These are phyloP conservation scores for Macropodus opercularis DNA, from an alignment of 2,797 vertebrate genomes.

Conservation along the genomic window DNA sequence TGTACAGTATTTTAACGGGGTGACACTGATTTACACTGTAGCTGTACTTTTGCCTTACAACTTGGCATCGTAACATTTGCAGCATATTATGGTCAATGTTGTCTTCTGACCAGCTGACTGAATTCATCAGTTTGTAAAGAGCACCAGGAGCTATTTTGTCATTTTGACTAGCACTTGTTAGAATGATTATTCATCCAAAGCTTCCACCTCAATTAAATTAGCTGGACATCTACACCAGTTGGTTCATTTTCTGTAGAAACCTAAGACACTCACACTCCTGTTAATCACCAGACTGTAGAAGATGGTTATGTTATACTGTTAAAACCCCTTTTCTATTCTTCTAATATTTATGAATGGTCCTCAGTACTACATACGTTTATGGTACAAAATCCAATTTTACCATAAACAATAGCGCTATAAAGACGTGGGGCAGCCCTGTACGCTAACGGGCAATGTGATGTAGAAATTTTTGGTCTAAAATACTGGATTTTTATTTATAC, in stretches of 20 bases:
- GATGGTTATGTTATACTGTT: neutral
- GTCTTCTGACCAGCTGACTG: neutral
- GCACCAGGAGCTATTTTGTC: neutral
- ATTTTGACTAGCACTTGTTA: neutral
- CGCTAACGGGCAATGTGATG: slow-evolving; percentile 7
- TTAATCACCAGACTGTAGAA: slow-evolving; percentile 6
- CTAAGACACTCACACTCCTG: neutral
- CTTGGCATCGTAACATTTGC: neutral
- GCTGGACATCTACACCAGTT: neutral
- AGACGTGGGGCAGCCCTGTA: neutral
- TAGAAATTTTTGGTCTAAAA: neutral
- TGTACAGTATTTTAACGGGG: neutral
- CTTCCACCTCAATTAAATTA: neutral
- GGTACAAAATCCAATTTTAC: neutral
- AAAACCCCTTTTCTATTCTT: slow-evolving; percentile 9
- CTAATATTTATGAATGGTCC: slow-evolving; percentile 15
- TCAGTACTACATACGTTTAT: slow-evolving; percentile 8
- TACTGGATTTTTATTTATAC: neutral
- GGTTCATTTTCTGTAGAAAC: slow-evolving; percentile 11
- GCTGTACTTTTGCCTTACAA: slow-evolving; percentile 16
- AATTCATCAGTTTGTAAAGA: neutral
- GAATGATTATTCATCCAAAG: slow-evolving; percentile 2
- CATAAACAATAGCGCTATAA: neutral
- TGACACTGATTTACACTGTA: slow-evolving; percentile 13
- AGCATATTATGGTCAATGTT: slow-evolving; percentile 1